Evolutionary conservation across 2,888 invertebrate species (phyloP).

Genomic region (Allophyes oxyacanthae): DNA sequence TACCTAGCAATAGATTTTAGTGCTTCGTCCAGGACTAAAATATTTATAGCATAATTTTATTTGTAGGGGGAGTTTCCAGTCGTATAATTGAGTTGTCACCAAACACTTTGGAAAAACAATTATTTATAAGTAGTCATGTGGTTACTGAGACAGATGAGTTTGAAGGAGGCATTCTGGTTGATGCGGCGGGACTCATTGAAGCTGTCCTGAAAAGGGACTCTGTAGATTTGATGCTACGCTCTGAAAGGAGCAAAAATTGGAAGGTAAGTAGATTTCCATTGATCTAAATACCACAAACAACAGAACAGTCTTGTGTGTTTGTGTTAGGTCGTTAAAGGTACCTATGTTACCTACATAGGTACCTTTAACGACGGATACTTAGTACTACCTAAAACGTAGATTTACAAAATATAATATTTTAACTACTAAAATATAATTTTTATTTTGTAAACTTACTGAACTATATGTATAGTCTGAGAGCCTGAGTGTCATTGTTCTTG

Average conservation of each 20-base stretch:
- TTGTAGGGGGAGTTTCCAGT: constrained; percentile 44
- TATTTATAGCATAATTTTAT: constrained; percentile 18
- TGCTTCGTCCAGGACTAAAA: constrained; percentile 1
- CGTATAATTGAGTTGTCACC: constrained; percentile 33
- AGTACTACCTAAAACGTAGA: background rate
- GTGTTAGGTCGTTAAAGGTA: too few relatives aligned
- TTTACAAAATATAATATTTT: too few relatives aligned
- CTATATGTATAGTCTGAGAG: too few relatives aligned
- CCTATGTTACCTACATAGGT: too few relatives aligned
- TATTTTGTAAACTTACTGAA: too few relatives aligned
- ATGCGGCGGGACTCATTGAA: constrained; percentile 88
- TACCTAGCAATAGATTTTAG: constrained; percentile 1
- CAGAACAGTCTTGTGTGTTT: too few relatives aligned
- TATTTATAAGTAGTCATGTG: constrained; percentile 82
- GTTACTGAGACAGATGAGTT: constrained; percentile 86
- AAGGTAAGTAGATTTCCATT: constrained; percentile 36
- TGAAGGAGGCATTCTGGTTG: constrained; percentile 90
- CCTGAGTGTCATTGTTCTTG: too few relatives aligned
- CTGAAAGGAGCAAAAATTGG: constrained; percentile 57
- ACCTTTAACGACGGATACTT: too few relatives aligned
- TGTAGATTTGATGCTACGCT: constrained; percentile 63
- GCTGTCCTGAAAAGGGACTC: constrained; percentile 83
- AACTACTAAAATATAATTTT: too few relatives aligned
- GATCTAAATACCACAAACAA: too few relatives aligned
- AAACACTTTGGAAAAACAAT: constrained; percentile 58